These are phyloP conservation scores for Medauroidea extradentata DNA, from an alignment of 1,140 invertebrate species.

Conservation along the genomic window DNA sequence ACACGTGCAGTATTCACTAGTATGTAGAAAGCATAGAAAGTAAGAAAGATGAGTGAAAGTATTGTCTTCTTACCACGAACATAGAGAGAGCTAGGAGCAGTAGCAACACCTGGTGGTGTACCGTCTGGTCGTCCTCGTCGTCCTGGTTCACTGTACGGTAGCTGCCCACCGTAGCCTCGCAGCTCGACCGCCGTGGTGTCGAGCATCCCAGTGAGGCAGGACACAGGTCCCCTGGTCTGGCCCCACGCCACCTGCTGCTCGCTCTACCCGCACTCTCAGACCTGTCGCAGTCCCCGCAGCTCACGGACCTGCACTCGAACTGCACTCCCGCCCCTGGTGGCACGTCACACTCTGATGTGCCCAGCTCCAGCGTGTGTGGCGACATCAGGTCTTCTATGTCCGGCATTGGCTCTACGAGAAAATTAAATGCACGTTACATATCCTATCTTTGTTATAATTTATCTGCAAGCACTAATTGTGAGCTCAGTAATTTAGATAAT, in stretches of 20 bases:
- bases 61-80: constrained; percentile 86
- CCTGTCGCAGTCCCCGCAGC: constrained; percentile 11
- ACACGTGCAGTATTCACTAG: not conserved
- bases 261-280: constrained; percentile 23
- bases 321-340: not conserved
- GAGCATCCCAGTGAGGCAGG: constrained; percentile 46
- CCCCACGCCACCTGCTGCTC: constrained; percentile 36
- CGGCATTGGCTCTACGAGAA: constrained; percentile 12
- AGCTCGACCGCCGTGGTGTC: constrained; percentile 46
- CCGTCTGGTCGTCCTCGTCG: constrained; percentile 60
- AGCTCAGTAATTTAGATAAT: too few relatives aligned
- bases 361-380: constrained; percentile 15
- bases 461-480: too few relatives aligned
- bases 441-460: too few relatives aligned
- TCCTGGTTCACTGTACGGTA: constrained; percentile 53
- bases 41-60: constrained; percentile 10
- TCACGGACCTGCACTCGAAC: constrained; percentile 8
- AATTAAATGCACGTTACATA: too few relatives aligned
- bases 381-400: constrained; percentile 70
- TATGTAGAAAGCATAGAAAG: constrained; percentile 1
- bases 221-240: constrained; percentile 40
- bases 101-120: constrained; percentile 78
- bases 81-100: constrained; percentile 77
- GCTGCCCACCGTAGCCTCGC: constrained; percentile 46
- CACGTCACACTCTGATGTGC: too few relatives aligned